A percentile compares a stretch with the other conserved stretches of the same genome.
phyloP scores from a whole-genome alignment of 2,888 invertebrate genomes.

The Onthophagus sagittarius region DNA sequence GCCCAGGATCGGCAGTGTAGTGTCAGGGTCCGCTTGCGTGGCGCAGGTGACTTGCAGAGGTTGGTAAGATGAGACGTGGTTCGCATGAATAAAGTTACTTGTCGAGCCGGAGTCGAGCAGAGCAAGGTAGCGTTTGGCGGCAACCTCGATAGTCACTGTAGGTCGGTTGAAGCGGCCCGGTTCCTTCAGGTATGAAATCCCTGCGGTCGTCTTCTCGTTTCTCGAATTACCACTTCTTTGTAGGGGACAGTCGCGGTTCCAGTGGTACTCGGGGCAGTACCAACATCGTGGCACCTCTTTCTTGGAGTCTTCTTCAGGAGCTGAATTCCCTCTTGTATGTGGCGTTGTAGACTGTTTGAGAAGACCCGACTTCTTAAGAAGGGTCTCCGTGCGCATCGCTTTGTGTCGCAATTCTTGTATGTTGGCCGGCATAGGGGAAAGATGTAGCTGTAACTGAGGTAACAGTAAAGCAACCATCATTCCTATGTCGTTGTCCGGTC shows the following conservation, averaged over 20 bases:
- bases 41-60: not conserved
- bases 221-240: not conserved
- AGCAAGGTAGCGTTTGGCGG: not conserved
- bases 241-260: not conserved
- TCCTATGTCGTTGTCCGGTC: not conserved
- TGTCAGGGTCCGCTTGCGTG: not conserved
- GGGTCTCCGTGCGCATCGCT: not conserved
- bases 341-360: not conserved
- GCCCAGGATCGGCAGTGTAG: not conserved
- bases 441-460: not conserved
- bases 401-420: not conserved
- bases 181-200: not conserved
- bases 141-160: not conserved
- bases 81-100: not conserved
- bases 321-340: not conserved
- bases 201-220: not conserved
- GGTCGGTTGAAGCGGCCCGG: not conserved
- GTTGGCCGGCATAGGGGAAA: not conserved
- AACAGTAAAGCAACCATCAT: not conserved
- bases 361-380: not conserved
- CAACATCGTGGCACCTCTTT: not conserved
- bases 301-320: not conserved
- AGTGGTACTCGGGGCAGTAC: not conserved
- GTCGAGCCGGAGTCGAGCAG: not conserved
- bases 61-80: not conserved